Evolutionary conservation across 2,113 vertebrate genomes (phyloP), one percentile per base, ranked within the genome.

Genomic region (Chaetodon trifascialis): DNA sequence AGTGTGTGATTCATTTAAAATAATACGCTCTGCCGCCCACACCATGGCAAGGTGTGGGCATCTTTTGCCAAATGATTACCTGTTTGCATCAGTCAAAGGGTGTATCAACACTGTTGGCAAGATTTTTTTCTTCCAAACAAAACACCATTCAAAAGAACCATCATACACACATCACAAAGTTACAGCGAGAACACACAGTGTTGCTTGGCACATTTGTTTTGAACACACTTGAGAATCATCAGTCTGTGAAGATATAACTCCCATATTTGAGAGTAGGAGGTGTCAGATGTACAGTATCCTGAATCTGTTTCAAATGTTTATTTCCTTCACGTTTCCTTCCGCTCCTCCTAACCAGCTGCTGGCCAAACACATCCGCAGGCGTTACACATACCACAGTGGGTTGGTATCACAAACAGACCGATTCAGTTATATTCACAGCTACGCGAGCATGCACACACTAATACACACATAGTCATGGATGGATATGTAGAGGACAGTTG

Each of bases 241-340:
- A 47, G 16, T 49, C 58, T 80, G 83, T 63, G 79, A 60, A 36
- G 65, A 76, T 56, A 38, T 56, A 56, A 46, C 34, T 63, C 55
- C 65, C 79, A 58, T 68, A 71, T 72, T 63, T 69, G 67, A 73
- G 71, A 54, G 80, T 30, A 11, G 79, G 86, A 84, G 79, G 84
- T 89, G 86, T 76, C 44, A 86, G 82, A 79, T 74, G 17, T 12
- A 38, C 55, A 54, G 23, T 62, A 65, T 86, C 36, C 47, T 77
- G 68, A 74, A 56, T 83, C 21, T 42, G 52, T 72, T 60, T 54
- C 36, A 69, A 76, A 64, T 70, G 44, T 79, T 56, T 36, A 62
- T 56, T 80, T 65, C 74, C 78, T 70, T 23, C 42, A 2, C n/a
- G 19, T 11, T 47, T 51, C 15, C 40, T 74, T 36, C 11, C 42